Evolutionary conservation across 1,140 invertebrate species (phyloP).

Genomic region (Cecropterus lyciades): DNA sequence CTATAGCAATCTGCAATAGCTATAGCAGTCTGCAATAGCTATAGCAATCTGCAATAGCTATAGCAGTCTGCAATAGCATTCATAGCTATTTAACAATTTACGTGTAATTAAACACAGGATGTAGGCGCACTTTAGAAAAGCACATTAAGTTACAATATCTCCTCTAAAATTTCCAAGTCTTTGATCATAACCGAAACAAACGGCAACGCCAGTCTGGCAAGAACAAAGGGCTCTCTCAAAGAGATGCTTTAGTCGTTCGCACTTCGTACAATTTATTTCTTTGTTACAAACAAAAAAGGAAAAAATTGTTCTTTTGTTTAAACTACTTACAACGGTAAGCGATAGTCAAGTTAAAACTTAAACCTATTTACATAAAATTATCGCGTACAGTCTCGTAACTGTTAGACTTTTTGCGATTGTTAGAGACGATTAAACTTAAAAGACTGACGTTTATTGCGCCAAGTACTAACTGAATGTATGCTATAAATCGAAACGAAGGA

Average conservation of each 20-base stretch:
- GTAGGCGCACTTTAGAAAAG: background rate
- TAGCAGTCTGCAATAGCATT: too few species aligned
- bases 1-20: too few species aligned
- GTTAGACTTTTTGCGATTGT: slow-evolving; percentile 4
- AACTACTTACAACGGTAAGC: slow-evolving; percentile 7
- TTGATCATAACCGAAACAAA: slow-evolving; percentile 14
- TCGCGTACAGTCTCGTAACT: background rate
- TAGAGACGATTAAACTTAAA: background rate
- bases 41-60: too few species aligned
- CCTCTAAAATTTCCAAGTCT: slow-evolving; percentile 12
- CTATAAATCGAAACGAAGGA: slow-evolving; percentile 14
- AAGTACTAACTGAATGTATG: background rate
- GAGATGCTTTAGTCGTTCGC: slow-evolving; percentile 2
- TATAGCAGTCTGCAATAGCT: too few species aligned
- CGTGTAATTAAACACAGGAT: too few species aligned
- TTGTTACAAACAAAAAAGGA: slow-evolving; percentile 11
- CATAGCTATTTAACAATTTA: too few species aligned
- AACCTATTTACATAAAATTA: slow-evolving; percentile 7
- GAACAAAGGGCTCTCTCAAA: slow-evolving; percentile 14
- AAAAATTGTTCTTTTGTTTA: background rate
- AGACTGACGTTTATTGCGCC: background rate
- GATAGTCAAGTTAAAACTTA: background rate
- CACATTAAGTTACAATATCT: background rate
- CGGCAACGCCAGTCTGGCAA: slow-evolving; percentile 3
- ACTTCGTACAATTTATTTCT: slow-evolving; percentile 13